Conservation (phyloP, 2,888 invertebrate species). For the Papilio demoleus region DNA sequence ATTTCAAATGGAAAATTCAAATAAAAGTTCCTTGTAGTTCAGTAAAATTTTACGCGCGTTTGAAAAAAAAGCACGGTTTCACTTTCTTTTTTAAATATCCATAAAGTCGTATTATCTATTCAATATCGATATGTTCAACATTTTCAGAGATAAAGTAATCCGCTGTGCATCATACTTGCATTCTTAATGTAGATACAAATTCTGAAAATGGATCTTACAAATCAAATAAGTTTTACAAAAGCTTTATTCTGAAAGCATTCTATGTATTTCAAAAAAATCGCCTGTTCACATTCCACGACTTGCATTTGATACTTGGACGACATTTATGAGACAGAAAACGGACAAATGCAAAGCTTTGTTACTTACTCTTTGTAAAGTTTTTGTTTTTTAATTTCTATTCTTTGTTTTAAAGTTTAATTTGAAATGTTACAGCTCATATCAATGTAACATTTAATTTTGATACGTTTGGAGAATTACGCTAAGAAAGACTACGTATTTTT, state of each 20-base stretch:
- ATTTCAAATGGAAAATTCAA: no score
- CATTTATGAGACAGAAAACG: slow-evolving; percentile 24
- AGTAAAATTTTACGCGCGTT: no score
- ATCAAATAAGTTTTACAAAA: slow-evolving; percentile 14
- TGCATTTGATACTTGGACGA: neutral
- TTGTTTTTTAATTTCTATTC: neutral
- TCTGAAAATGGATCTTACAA: neutral
- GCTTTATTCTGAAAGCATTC: neutral
- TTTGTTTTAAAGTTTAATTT: neutral
- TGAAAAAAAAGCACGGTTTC: no score
- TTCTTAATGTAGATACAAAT: neutral
- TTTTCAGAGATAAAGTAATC: neutral
- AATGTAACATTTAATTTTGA: no score
- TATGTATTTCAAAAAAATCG: slow-evolving; percentile 6
- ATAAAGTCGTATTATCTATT: no score
- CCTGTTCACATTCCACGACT: neutral
- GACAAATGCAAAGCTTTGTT: slow-evolving; percentile 31
- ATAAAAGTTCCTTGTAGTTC: no score
- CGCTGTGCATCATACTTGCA: neutral
- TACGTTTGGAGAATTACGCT: no score
- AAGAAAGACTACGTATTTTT: neutral
- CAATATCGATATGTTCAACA: neutral
- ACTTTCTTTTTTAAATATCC: no score
- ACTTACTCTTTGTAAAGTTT: slow-evolving; percentile 14
- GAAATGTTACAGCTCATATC: neutral